Evolutionary conservation across 1,140 invertebrate species (phyloP).

Genomic region (Brachystomella parvula): DNA sequence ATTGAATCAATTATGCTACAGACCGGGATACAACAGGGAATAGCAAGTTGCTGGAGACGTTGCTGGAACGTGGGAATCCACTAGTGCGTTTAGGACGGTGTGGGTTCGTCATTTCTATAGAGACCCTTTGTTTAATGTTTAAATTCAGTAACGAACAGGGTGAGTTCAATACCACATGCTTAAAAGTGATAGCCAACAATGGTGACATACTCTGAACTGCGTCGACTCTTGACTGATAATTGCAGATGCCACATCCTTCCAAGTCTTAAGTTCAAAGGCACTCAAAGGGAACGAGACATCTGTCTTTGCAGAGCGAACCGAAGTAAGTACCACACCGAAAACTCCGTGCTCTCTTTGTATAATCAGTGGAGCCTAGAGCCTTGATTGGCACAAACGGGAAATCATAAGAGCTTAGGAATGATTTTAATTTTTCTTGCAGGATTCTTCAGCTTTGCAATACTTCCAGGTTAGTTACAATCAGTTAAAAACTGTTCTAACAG

Average conservation of each 20-base stretch:
- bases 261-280: conserved; percentile 65
- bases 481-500: neutral
- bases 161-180: neutral
- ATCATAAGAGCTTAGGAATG: too few species aligned
- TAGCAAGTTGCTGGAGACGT: conserved; percentile 16
- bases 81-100: conserved; percentile 26
- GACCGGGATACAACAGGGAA: conserved; percentile 18
- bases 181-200: too few species aligned
- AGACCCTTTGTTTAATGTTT: conserved; percentile 22
- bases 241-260: conserved; percentile 65
- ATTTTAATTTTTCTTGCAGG: too few species aligned
- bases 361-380: too few species aligned
- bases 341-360: too few species aligned
- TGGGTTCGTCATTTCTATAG: conserved; percentile 24
- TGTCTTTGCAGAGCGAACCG: conserved; percentile 90
- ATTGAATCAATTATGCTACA: conserved; percentile 18
- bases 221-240: neutral
- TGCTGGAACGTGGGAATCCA: conserved; percentile 28
- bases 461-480: conserved; percentile 52
- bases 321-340: too few species aligned
- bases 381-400: too few species aligned
- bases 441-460: conserved; percentile 94
- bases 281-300: conserved; percentile 69
- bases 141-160: conserved; percentile 18
- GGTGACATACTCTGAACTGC: neutral